phyloP scores from a whole-genome alignment of 2,797 vertebrate species.

The Hemibagrus guttatus region DNA sequence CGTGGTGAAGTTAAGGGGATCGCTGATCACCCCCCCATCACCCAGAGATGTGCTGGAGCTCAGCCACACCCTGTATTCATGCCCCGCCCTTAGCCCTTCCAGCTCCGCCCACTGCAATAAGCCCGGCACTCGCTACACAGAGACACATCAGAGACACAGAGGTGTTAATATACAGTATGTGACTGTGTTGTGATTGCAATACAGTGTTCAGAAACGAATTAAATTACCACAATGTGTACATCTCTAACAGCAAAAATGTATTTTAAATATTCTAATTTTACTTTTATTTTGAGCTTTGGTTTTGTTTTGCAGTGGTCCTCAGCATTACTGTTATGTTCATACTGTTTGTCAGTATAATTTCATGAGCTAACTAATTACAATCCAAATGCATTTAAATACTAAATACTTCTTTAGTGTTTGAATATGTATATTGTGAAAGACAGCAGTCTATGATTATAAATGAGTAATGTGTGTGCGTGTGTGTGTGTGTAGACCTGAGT shows the following conservation, averaged over 20 bases:
- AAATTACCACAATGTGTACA: not conserved
- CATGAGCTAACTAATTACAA: no score
- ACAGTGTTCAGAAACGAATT: not conserved
- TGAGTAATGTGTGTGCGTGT: not conserved
- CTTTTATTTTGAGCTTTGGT: not conserved
- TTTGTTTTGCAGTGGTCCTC: not conserved
- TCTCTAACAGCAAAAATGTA: not conserved
- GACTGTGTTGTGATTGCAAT: not conserved
- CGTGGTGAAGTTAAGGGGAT: slow-evolving; percentile 78
- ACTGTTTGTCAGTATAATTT: not conserved
- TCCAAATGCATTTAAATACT: not conserved
- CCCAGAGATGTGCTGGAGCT: slow-evolving; percentile 87
- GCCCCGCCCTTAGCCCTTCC: slow-evolving; percentile 82
- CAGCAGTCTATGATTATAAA: not conserved
- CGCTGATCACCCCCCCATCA: slow-evolving; percentile 86
- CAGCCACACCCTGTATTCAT: slow-evolving; percentile 88
- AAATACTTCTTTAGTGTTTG: not conserved
- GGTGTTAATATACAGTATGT: not conserved
- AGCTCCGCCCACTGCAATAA: slow-evolving; percentile 70
- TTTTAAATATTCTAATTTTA: not conserved
- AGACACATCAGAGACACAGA: slow-evolving; percentile 38
- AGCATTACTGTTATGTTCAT: not conserved
- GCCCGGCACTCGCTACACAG: slow-evolving; percentile 78
- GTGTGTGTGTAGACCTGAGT: slow-evolving; percentile 72
- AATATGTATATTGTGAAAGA: not conserved